Percentiles rank a stretch among this genome's conserved stretches.
phyloP scores from a whole-genome alignment of 2,113 vertebrate species.

The Upupa epops region DNA sequence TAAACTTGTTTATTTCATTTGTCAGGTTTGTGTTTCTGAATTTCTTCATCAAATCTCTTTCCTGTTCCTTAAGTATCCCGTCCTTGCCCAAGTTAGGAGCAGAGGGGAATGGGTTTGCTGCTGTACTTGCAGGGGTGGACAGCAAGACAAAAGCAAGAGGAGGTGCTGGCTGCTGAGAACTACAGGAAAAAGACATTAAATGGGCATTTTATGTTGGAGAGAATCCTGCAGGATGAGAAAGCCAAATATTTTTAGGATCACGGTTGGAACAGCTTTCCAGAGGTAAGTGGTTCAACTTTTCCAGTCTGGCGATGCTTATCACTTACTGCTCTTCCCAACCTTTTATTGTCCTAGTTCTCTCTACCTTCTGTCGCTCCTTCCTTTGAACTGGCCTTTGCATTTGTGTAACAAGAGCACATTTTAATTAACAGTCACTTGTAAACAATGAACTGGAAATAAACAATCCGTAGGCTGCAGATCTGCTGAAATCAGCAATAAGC shows the following conservation, averaged over 20 bases:
- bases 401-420: background rate
- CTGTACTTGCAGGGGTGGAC: background rate
- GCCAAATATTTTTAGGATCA: background rate
- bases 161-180: background rate
- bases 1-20: conserved; percentile 77
- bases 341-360: background rate
- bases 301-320: background rate
- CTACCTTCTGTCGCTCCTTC: background rate
- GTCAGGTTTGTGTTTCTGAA: conserved; percentile 74
- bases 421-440: background rate
- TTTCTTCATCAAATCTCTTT: conserved; percentile 72
- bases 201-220: background rate
- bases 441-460: background rate
- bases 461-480: background rate
- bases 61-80: conserved; percentile 63
- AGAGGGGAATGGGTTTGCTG: background rate
- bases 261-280: background rate
- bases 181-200: background rate
- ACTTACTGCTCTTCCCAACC: background rate
- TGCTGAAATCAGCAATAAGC: background rate
- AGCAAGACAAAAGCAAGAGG: background rate
- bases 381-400: background rate
- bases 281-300: conserved; percentile 5
- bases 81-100: conserved; percentile 41
- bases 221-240: background rate